phyloP scores from a whole-genome alignment of 1,140 invertebrate species.

The Anthonomus grandis region DNA sequence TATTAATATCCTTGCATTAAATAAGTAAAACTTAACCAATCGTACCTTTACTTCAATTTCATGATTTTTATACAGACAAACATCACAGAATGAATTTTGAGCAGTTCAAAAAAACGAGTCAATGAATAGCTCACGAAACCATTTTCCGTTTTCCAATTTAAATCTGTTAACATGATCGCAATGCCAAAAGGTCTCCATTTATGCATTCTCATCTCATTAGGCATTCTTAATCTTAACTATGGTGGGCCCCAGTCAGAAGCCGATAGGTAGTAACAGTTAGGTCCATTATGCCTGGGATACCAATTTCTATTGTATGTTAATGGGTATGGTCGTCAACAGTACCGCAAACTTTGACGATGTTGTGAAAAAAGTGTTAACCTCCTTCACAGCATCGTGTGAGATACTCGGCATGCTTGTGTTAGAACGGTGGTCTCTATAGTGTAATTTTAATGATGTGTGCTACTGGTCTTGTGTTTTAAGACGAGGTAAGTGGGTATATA shows the following conservation, averaged over 20 bases:
- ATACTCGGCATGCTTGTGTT: background rate
- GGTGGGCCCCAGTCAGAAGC: constrained; percentile 3
- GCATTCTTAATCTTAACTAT: constrained; percentile 5
- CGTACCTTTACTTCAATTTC: too few species aligned
- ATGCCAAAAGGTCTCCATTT: background rate
- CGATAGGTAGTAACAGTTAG: constrained; percentile 7
- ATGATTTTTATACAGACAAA: too few species aligned
- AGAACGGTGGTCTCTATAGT: background rate
- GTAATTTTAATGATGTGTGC: constrained; percentile 1
- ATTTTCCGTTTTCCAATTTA: background rate
- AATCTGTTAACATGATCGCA: background rate
- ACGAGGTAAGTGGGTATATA: too few species aligned
- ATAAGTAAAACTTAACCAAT: too few species aligned
- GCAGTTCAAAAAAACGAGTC: too few species aligned
- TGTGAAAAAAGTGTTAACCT: constrained; percentile 20
- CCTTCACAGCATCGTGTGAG: constrained; percentile 7
- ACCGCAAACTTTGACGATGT: constrained; percentile 15
- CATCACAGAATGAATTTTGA: too few species aligned
- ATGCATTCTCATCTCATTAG: background rate
- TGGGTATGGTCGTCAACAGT: background rate
- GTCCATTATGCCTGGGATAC: constrained; percentile 19
- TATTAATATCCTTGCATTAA: too few species aligned
- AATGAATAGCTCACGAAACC: too few species aligned
- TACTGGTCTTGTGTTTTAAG: constrained; percentile 11
- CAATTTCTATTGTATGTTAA: constrained; percentile 21